Evolutionary conservation across 2,113 vertebrate species (phyloP).

Genomic region (Serinus canaria): DNA sequence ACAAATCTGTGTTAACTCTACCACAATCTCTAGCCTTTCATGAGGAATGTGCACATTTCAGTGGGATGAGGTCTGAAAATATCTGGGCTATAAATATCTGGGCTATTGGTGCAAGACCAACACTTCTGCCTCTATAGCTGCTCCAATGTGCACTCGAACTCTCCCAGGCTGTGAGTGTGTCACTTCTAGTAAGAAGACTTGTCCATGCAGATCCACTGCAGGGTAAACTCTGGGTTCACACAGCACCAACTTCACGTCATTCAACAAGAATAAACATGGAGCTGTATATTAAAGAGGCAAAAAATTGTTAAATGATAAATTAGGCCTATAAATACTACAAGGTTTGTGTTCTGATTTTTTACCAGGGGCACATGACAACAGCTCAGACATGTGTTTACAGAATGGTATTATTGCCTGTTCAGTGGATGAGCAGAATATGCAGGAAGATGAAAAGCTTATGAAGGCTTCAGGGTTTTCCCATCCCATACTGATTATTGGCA

Average conservation of each 20-base stretch:
- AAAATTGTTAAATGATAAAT: not conserved
- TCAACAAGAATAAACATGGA: not conserved
- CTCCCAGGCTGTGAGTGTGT: not conserved
- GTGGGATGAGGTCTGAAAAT: not conserved
- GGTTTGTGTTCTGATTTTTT: not conserved
- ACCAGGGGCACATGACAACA: accelerated
- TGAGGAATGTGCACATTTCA: not conserved
- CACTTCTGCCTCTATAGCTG: not conserved
- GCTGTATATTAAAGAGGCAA: not conserved
- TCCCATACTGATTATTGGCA: not conserved
- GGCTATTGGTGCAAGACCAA: too few species aligned
- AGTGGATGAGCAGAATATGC: not conserved
- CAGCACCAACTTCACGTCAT: not conserved
- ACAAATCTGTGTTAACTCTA: not conserved
- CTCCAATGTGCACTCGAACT: not conserved
- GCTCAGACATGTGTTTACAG: not conserved
- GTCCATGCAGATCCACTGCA: not conserved
- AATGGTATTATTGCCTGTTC: not conserved
- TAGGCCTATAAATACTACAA: not conserved
- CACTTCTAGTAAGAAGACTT: not conserved
- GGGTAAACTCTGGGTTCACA: not conserved
- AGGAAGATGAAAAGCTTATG: not conserved
- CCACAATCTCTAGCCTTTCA: not conserved
- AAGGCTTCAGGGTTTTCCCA: not conserved
- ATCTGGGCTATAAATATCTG: too few species aligned